phyloP scores from a whole-genome alignment of 2,888 invertebrate species.

The Flexamia atlantica region DNA sequence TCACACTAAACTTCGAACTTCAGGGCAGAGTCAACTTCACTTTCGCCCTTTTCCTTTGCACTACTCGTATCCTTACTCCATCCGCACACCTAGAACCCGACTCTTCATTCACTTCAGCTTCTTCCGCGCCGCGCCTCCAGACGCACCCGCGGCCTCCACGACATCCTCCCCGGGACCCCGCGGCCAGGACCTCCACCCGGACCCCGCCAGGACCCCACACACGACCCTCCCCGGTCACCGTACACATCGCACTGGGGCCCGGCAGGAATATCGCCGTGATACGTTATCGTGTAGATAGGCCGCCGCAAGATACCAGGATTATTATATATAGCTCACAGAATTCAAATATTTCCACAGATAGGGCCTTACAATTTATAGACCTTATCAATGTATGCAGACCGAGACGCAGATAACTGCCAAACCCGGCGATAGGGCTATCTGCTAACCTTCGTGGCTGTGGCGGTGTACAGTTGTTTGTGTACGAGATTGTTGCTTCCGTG shows the following conservation, averaged over 20 bases:
- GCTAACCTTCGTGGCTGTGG: conserved; percentile 16
- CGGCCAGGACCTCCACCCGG: not conserved
- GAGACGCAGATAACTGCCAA: conserved; percentile 21
- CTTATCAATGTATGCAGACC: conserved; percentile 58
- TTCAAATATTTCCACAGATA: conserved; percentile 60
- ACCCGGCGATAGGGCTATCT: conserved; percentile 11
- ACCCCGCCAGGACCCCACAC: not conserved
- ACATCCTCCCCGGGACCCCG: not conserved
- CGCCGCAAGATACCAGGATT: conserved; percentile 54
- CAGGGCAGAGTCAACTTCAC: not conserved
- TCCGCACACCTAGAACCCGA: conserved; percentile 32
- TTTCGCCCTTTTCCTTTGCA: not conserved
- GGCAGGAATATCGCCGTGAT: conserved; percentile 49
- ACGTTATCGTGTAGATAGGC: conserved; percentile 45
- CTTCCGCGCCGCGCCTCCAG: not conserved
- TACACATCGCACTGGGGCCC: conserved; percentile 14
- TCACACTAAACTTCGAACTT: too few relatives aligned
- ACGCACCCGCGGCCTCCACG: not conserved
- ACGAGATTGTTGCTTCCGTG: too few relatives aligned
- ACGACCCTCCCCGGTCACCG: conserved; percentile 42
- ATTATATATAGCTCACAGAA: conserved; percentile 59
- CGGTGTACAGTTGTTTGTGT: too few relatives aligned
- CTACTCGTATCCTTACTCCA: not conserved
- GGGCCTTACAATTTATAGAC: conserved; percentile 56
- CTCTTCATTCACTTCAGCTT: not conserved